These are phyloP conservation scores for Acrocephalus arundinaceus DNA, from an alignment of 2,113 vertebrate genomes.

Conservation along the genomic window DNA sequence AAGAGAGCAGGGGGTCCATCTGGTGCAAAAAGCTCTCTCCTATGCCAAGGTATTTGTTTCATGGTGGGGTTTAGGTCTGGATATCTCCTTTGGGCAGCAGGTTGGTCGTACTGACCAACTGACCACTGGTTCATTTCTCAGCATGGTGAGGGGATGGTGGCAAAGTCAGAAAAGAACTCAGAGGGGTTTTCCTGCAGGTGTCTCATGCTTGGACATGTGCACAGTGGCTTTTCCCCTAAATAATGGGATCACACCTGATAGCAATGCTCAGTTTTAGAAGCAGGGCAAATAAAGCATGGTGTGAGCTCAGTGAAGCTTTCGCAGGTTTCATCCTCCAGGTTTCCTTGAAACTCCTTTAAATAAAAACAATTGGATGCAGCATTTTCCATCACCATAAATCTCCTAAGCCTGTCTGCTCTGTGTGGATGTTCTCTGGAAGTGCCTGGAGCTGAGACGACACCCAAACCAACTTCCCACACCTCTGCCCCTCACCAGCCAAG, in stretches of 20 bases:
- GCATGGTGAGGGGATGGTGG: background rate
- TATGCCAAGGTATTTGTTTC: conserved; percentile 22
- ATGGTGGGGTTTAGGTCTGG: background rate
- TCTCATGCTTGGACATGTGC: background rate
- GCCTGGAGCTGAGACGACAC: background rate
- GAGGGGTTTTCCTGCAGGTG: background rate
- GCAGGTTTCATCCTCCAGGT: background rate
- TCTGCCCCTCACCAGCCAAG: background rate
- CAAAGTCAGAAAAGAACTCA: background rate
- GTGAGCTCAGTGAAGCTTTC: background rate
- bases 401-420: background rate
- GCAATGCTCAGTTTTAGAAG: background rate
- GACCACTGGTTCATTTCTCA: background rate
- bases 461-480: background rate
- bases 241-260: background rate
- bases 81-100: background rate
- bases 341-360: background rate
- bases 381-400: background rate
- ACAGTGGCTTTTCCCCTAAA: background rate
- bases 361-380: background rate
- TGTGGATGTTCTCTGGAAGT: accelerated
- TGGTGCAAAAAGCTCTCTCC: conserved; percentile 46
- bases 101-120: background rate
- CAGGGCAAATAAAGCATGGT: background rate
- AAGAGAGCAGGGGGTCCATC: conserved; percentile 62